Base-by-base conservation (phyloP, 2,113 vertebrate genomes). In the Cricetomys ansorgei region DNA sequence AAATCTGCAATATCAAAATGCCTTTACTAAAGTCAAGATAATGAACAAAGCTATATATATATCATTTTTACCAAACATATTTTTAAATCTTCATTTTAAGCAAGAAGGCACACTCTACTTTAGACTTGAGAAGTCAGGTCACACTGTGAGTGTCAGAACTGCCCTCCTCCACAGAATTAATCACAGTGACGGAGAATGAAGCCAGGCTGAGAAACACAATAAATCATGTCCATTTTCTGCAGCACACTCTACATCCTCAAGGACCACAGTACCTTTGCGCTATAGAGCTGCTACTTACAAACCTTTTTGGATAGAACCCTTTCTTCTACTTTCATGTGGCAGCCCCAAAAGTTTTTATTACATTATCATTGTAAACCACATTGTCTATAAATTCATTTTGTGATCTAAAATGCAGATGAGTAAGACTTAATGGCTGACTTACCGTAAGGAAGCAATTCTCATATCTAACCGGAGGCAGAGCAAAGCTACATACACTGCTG, bases 1-100 rank as follows among this genome's bases (percentile, higher is more conserved):
- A 96, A 97, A 81, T 96, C n/a, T 88, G 9, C 57, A 92, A 87
- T 67, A 19, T 57, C 75, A 92, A 88, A 17, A 12, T 80, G 8
- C 1, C 84, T 81, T 90, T 80, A 70, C 64, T 84, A 84, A 85
- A 81, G 15, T 88, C 5, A 45, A 9, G 13, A 43, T 93, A 37
- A 73, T 70, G 70, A 94, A 13, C 50, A 88, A 86, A 94, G 7
- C 34, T 94, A 21, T 79, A n/a, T 62, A n/a, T 93, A 53, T 70
- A 25, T 69, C 64, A 77, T 79, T 81, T 48, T 86, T 93, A 57
- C 10, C 19, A 84, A 88, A 43, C n/a, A 43, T 88, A 93, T 59
- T 93, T 83, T 75, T 64, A 57, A 86, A 87, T 64, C 45, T 94
- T 40, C 65, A 72, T 85, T 75, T 64, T 91, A 73, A 89, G 31